Evolutionary conservation across 2,113 vertebrate genomes (phyloP), one percentile per base, ranked within the genome.

Genomic region (Dicentrarchus labrax): DNA sequence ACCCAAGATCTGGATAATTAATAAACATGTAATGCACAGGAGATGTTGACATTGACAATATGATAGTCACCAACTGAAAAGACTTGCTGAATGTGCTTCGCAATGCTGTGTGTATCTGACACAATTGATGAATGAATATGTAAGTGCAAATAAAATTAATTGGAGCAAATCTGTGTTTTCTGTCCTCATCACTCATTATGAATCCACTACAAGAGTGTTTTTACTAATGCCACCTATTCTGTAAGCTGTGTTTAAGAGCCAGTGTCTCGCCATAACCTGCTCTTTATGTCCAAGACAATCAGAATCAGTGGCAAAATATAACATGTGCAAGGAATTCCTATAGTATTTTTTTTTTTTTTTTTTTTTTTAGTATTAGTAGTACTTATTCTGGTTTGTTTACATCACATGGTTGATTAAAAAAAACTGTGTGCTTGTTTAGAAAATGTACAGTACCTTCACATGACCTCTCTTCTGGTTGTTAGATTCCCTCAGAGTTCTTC

Each of bases 111-210:
- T 93, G 86, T 81, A 87, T 81, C 79, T 91, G 81, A 57, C 90
- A 90, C 62, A 36, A 83, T n/a, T 86, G 82, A 84, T 75, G 81
- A 83, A 90, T 81, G 62, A 87, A 72, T 67, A 88, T 76, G 72
- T 80, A 78, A 73, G 75, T 82, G 76, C 88, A 88, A 95, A 95
- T 94, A 95, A 95, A 95, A 21, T 47, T 13, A 79, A 88, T 48
- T 88, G 85, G 45, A 90, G 64, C 65, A 85, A 84, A 83, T 65
- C 51, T 56, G 45, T 56, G 19, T 77, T 78, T 41, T 86, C 22
- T 80, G 59, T 82, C 47, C 48, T 11, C 0, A 15, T 70, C 38
- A 47, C 21, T 51, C 8, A 22, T 30, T 9, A 11, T 59, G 15
- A 71, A 54, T 65, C 2, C 41, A 21, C 41, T 13, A 22, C 3